These are phyloP conservation scores for Saguinus imperator DNA, from an alignment of 2,113 vertebrate species.

Conservation along the genomic window DNA sequence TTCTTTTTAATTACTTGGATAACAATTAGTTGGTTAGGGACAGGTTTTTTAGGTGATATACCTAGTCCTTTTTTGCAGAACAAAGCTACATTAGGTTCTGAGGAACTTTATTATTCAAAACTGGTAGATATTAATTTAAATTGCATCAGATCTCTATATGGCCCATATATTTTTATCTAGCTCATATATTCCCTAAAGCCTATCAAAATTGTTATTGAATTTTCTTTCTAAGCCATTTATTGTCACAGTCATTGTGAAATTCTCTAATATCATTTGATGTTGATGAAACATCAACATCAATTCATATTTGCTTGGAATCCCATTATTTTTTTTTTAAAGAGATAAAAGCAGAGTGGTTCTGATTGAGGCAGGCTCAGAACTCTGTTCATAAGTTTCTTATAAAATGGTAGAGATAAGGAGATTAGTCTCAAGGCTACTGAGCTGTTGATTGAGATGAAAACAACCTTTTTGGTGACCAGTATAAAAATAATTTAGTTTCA, in stretches of 20 bases:
- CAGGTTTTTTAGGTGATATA: background rate
- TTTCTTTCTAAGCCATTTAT: slow-evolving; percentile 67
- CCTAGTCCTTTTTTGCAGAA: slow-evolving; percentile 5
- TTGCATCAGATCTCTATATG: slow-evolving; percentile 56
- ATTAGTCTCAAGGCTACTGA: slow-evolving; percentile 29
- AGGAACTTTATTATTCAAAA: slow-evolving; percentile 60
- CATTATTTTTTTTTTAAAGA: background rate
- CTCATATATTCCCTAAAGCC: slow-evolving; percentile 28
- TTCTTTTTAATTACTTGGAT: slow-evolving; percentile 40
- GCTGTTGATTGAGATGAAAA: slow-evolving; percentile 18
- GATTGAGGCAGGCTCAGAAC: background rate
- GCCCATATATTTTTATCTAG: slow-evolving; percentile 33
- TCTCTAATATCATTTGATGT: slow-evolving; percentile 25
- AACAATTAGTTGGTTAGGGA: background rate
- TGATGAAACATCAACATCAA: background rate
- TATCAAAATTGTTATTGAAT: slow-evolving; percentile 43
- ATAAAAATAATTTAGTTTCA: slow-evolving; percentile 19
- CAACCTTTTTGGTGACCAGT: background rate
- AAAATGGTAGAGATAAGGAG: background rate
- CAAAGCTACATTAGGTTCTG: slow-evolving; percentile 23
- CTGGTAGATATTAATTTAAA: slow-evolving; percentile 58
- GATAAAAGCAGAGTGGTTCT: background rate
- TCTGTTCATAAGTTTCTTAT: slow-evolving; percentile 27
- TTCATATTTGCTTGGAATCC: background rate
- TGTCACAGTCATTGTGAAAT: background rate